A percentile compares a stretch with the other conserved stretches of the same genome.
Conservation (phyloP, 2,797 vertebrate genomes). For the Sebastes hubbsi region DNA sequence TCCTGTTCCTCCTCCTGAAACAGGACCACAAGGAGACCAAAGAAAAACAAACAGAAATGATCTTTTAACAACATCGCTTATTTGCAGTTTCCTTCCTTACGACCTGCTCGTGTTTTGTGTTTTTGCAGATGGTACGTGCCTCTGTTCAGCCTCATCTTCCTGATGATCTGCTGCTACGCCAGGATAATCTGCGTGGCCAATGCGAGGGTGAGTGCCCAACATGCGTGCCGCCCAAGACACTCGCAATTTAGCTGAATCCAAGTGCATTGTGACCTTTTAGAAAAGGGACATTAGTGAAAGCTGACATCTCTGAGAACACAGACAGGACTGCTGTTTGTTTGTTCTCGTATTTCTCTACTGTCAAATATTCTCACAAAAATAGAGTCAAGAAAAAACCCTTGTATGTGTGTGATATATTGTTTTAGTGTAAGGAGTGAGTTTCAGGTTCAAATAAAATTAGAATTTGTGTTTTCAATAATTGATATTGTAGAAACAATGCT, state of each 20-base stretch:
- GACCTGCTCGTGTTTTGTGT: conserved; percentile 22
- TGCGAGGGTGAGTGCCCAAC: conserved; percentile 76
- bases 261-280: conserved; percentile 44
- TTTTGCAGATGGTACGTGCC: conserved; percentile 83
- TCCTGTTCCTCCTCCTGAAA: background rate
- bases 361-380: background rate
- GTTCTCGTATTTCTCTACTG: background rate
- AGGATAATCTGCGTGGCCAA: conserved; percentile 88
- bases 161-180: conserved; percentile 87
- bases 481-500: background rate
- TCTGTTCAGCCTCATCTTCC: conserved; percentile 87
- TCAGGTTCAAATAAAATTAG: background rate
- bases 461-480: background rate
- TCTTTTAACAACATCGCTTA: background rate
- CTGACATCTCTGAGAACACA: background rate
- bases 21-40: background rate
- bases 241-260: conserved; percentile 15
- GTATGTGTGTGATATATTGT: background rate
- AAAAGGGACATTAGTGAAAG: conserved; percentile 18
- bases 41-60: background rate
- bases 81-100: conserved; percentile 14
- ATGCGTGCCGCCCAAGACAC: background rate
- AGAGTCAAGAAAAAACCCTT: background rate
- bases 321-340: background rate
- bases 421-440: background rate